Evolutionary conservation across 2,797 vertebrate species (phyloP), one percentile per base, ranked within the genome.

Genomic region (Miichthys miiuy): DNA sequence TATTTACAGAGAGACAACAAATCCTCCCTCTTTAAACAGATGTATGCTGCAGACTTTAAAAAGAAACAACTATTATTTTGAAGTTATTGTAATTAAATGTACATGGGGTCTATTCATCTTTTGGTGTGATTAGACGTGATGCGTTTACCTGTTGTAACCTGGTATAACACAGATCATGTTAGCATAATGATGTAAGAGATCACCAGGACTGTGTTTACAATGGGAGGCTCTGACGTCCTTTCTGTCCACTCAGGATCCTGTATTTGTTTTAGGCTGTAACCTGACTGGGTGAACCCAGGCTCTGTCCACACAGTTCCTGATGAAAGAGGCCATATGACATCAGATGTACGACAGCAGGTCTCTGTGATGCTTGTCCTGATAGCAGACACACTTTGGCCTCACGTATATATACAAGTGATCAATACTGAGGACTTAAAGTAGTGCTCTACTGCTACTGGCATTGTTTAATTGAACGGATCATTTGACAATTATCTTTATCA

Each of bases 251-350:
- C 55, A 52, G 62, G 75, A 68, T 44, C 75, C 30, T 81, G 38
- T 88, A 71, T 92, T 85, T 90, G 73, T 83, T 82, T 67, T 72
- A 68, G 64, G 68, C 38, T 67, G 48, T 63, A 50, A 75, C 78
- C 73, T 55, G 47, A 68, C 42, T 57, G 52, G 67, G 46, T 58
- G 27, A n/a, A 46, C 61, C 65, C 17, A 7, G 18, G 27, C 27
- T 89, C 55, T 75, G 73, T 77, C 61, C 63, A 79, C 68, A 70
- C 52, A 61, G 27, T 41, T 64, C 44, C 65, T 76, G 81, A 78
- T 72, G 62, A 84, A 80, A 87, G 47, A 64, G 60, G 16, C 13
- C 3, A 13, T 30, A 62, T 61, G 75, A 80, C 62, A 14, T 30
- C 34, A 70, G 62, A 71, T 8, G 63, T 38, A 21, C 34, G 18